These are phyloP conservation scores for Chondrilla cf. caribensis DNA, from an alignment of 37 sponge, comb jelly and placozoan species.

Conservation along the genomic window DNA sequence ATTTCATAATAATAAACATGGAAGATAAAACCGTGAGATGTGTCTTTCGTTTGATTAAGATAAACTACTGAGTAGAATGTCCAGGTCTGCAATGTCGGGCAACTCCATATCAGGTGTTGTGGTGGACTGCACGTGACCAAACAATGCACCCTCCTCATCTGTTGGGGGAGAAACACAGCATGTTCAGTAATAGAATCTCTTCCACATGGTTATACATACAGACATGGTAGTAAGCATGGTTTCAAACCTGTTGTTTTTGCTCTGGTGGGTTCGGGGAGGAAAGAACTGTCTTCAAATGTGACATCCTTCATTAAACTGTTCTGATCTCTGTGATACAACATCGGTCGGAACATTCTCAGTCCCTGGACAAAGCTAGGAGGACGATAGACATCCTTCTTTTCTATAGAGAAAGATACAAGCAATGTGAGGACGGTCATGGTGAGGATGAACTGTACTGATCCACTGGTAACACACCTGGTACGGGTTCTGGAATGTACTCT, in stretches of 20 bases:
- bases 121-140: not conserved
- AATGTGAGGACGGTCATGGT: no score
- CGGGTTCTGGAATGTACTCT: no score
- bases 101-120: not conserved
- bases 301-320: not conserved
- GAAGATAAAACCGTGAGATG: no score
- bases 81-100: conserved; percentile 6
- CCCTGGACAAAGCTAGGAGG: not conserved
- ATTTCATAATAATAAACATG: not conserved
- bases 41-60: no score
- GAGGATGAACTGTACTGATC: no score
- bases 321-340: not conserved
- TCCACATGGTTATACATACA: no score
- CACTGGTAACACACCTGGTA: no score
- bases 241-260: not conserved
- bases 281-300: not conserved
- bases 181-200: no score
- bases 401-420: not conserved
- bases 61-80: not conserved
- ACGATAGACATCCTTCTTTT: not conserved
- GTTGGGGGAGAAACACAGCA: no score
- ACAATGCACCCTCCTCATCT: no score
- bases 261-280: not conserved
- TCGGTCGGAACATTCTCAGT: not conserved
- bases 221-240: no score